Evolutionary conservation across 2,888 invertebrate species (phyloP).

Genomic region (Zootermopsis nevadensis): DNA sequence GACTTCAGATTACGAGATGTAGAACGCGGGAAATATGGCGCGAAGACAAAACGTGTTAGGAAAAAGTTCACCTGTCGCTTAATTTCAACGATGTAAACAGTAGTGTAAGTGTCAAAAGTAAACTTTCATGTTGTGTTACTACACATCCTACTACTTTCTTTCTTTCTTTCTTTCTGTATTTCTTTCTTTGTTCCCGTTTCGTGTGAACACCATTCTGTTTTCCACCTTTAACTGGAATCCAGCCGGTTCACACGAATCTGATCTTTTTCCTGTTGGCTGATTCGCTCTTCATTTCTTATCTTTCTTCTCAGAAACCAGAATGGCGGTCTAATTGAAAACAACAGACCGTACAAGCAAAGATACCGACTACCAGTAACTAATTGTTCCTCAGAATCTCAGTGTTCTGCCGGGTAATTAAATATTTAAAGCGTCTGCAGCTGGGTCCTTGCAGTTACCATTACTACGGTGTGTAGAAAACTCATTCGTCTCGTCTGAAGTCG

Average conservation of each 20-base stretch:
- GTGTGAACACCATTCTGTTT: neutral
- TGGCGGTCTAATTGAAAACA: neutral
- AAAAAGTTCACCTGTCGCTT: neutral
- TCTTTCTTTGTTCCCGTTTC: neutral
- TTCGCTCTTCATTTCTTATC: neutral
- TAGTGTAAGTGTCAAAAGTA: neutral
- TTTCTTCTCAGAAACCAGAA: neutral
- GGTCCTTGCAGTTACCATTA: too few species aligned
- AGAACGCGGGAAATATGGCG: constrained; percentile 2
- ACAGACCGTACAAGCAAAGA: neutral
- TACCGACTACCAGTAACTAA: neutral
- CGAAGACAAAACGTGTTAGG: neutral
- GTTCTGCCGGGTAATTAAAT: too few species aligned
- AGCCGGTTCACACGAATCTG: too few species aligned
- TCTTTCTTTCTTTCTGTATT: neutral
- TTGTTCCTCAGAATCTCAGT: neutral
- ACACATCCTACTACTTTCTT: neutral
- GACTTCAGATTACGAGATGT: neutral
- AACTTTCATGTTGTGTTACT: neutral
- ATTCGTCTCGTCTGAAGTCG: too few species aligned
- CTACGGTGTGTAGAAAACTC: too few species aligned
- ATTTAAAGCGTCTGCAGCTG: too few species aligned
- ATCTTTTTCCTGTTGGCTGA: neutral
- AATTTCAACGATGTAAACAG: neutral
- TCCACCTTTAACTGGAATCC: too few species aligned